Evolutionary conservation across 1,140 invertebrate genomes (phyloP).

Genomic region (Drosophila ohnishii): DNA sequence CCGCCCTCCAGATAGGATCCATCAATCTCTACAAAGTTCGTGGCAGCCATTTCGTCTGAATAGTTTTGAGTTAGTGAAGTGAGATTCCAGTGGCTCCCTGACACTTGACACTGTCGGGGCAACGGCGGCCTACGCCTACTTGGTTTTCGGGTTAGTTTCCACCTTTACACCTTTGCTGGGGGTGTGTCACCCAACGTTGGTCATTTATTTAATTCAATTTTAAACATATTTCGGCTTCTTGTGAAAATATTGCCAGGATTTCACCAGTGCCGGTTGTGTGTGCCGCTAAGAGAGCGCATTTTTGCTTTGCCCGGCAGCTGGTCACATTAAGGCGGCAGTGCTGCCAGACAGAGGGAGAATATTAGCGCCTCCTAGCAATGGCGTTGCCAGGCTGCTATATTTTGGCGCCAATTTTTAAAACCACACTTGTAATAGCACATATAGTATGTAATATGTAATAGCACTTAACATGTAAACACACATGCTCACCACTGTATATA

Average conservation of each 20-base stretch:
- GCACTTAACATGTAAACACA: no score
- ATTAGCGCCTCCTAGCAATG: no score
- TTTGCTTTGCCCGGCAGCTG: neutral
- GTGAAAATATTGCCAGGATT: conserved; percentile 4
- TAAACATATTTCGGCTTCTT: neutral
- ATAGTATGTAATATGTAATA: no score
- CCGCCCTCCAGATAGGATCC: conserved; percentile 84
- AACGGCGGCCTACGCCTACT: neutral
- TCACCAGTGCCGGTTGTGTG: neutral
- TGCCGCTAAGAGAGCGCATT: neutral
- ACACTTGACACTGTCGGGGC: neutral
- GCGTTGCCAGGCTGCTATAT: no score
- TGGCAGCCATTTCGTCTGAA: conserved; percentile 4
- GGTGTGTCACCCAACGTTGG: neutral
- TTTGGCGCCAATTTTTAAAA: no score
- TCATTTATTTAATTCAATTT: neutral
- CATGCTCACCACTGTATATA: no score
- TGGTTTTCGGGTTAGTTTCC: neutral
- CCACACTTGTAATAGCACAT: no score
- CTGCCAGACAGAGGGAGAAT: neutral
- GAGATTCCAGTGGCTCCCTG: no score
- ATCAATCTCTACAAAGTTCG: conserved; percentile 65
- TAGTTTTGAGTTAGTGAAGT: neutral
- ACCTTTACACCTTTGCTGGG: neutral
- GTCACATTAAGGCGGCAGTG: neutral